A percentile compares a stretch with the other conserved stretches of the same genome.
Evolutionary conservation across 2,113 vertebrate species (phyloP).

Genomic region (Typhlomys cinereus): DNA sequence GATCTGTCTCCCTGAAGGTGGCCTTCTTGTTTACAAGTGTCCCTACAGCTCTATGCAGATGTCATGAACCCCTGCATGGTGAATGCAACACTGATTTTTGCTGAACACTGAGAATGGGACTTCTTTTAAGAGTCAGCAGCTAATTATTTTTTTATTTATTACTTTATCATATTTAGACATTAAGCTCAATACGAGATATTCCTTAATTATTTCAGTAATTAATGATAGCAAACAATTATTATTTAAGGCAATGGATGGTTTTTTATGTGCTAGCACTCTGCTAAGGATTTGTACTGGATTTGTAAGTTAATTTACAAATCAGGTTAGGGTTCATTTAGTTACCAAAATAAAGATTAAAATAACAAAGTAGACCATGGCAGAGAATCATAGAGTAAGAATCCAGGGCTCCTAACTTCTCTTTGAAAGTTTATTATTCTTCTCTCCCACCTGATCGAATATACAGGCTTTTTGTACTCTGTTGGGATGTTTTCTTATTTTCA

Average conservation of each 20-base stretch:
- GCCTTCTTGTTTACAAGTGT: neutral
- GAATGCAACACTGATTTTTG: neutral
- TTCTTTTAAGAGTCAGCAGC: neutral
- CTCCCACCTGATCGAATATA: too few species aligned
- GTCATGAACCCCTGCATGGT: neutral
- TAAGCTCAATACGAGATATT: neutral
- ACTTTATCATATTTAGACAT: neutral
- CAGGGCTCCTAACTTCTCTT: neutral
- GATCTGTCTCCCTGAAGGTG: neutral
- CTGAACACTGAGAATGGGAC: neutral
- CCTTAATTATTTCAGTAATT: neutral
- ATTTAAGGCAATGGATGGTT: neutral
- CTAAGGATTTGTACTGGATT: neutral
- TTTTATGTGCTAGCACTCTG: neutral
- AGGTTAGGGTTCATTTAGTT: neutral
- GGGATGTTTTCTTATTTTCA: neutral
- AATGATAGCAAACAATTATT: neutral
- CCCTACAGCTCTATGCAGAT: neutral
- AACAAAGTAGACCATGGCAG: neutral
- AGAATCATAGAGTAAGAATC: neutral
- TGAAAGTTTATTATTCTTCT: neutral
- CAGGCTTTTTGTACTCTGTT: too few species aligned
- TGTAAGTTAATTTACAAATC: conserved; percentile 2
- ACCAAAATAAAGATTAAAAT: neutral
- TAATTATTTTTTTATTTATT: neutral